Conservation (phyloP, 2,888 invertebrate genomes). For the Drosophila paramelanica region DNA sequence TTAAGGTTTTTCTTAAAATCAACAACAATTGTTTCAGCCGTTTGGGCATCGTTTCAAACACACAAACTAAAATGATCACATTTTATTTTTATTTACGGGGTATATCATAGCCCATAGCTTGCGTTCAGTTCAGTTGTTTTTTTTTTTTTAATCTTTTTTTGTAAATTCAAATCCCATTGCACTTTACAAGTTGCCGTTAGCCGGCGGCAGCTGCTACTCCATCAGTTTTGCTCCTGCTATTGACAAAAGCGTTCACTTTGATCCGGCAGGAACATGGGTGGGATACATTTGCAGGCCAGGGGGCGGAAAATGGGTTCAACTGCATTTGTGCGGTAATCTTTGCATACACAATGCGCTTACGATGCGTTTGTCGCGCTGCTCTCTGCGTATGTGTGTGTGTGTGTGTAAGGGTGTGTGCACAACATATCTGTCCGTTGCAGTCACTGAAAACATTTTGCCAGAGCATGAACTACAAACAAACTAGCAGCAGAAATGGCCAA, state of each 20-base stretch:
- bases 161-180: slow-evolving; percentile 50
- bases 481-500: slow-evolving; percentile 47
- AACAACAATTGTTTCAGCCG: no score
- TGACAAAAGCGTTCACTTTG: slow-evolving; percentile 46
- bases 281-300: background rate
- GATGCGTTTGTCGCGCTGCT: slow-evolving; percentile 17
- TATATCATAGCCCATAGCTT: background rate
- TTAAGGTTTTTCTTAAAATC: no score
- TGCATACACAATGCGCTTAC: slow-evolving; percentile 64
- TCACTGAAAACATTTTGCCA: slow-evolving; percentile 27
- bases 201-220: slow-evolving; percentile 36
- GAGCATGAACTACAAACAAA: slow-evolving; percentile 55
- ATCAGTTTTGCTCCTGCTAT: slow-evolving; percentile 41
- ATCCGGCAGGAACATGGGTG: slow-evolving; percentile 1
- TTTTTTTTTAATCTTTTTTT: slow-evolving; percentile 15
- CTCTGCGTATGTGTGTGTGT: slow-evolving; percentile 15
- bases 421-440: slow-evolving; percentile 35
- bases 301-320: slow-evolving; percentile 5
- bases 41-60: no score
- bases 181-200: slow-evolving; percentile 43
- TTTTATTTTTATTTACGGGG: background rate
- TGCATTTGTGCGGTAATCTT: slow-evolving; percentile 68
- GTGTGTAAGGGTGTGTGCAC: slow-evolving; percentile 25
- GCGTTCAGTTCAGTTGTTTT: background rate
- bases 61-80: no score